Evolutionary conservation across 2,888 invertebrate species (phyloP).

Genomic region (Malacosoma neustria): DNA sequence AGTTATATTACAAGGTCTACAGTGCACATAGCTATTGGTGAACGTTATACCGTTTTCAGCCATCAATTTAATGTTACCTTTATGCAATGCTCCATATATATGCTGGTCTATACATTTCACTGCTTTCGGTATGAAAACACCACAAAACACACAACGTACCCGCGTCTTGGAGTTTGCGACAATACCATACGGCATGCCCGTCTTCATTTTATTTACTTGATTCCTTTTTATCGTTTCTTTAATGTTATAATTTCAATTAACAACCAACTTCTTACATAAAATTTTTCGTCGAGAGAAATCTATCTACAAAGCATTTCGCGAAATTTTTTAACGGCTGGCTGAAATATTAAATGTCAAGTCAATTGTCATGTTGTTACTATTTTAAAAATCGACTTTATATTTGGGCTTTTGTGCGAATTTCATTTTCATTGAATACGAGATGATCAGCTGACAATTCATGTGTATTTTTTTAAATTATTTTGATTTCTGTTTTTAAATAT

Average conservation of each 20-base stretch:
- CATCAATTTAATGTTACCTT: constrained; percentile 42
- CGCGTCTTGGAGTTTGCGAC: constrained; percentile 43
- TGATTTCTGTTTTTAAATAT: too few relatives aligned
- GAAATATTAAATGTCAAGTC: too few relatives aligned
- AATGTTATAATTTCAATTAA: background rate
- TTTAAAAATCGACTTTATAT: too few relatives aligned
- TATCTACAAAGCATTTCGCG: background rate
- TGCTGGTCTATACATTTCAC: constrained; percentile 53
- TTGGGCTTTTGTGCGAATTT: too few relatives aligned
- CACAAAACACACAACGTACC: constrained; percentile 49
- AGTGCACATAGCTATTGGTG: constrained; percentile 29
- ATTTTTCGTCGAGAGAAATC: background rate
- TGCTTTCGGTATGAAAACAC: constrained; percentile 47
- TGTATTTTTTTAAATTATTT: too few relatives aligned
- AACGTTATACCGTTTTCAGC: constrained; percentile 38
- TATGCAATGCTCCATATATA: constrained; percentile 43
- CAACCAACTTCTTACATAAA: background rate
- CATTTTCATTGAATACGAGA: too few relatives aligned
- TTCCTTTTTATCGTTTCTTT: constrained; percentile 2
- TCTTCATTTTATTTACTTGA: constrained; percentile 44
- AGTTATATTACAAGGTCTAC: constrained; percentile 36
- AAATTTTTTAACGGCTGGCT: constrained; percentile 8
- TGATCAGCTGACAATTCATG: too few relatives aligned
- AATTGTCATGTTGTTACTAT: too few relatives aligned
- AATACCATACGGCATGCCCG: constrained; percentile 36